Base-by-base conservation (phyloP, 37 sponge, comb jelly and placozoan species). In the Oscarella lobularis region DNA sequence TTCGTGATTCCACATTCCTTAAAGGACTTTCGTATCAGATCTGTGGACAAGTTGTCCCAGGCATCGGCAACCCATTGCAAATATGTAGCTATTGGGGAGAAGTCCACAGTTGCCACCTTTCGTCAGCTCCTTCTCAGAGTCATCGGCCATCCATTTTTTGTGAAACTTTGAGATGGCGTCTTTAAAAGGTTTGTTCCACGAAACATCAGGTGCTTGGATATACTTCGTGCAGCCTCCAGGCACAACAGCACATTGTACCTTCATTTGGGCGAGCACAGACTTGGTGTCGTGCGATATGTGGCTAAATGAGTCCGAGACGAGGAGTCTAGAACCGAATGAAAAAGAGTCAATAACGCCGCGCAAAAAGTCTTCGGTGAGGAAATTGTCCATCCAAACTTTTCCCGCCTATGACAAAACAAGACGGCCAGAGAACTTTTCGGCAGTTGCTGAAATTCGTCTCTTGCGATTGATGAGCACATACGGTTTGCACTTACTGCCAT, bases 271-370 rank as follows among this genome's bases (percentile, higher is more conserved):
- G 9, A 48, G 60, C 60, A 48, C 60, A 27, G 60, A 27, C 60
- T 48, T 48, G 9, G 60, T 48, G 60, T 48, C 60, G 14, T 48
- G 60, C 14, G 60, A 48, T 9, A 48, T 48, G 60, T 48, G 60
- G 20, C 60, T 9, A 48, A 48, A 48, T 48, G 60, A 48, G 60
- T 48, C 60, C 60, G 14, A 48, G 9, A 76, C 77, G 37, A 48
- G 77, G n/a, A n/a, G n/a, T n/a, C n/a, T n/a, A n/a, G n/a, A n/a
- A n/a, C n/a, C n/a, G n/a, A n/a, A n/a, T n/a, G n/a, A n/a, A n/a
- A n/a, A n/a, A n/a, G n/a, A n/a, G n/a, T n/a, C n/a, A n/a, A n/a
- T n/a, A n/a, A n/a, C n/a, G n/a, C n/a, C n/a, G n/a, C n/a, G n/a
- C n/a, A n/a, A n/a, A n/a, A n/a, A n/a, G n/a, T n/a, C n/a, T n/a